A percentile compares a stretch with the other conserved stretches of the same genome.
Evolutionary conservation across 2,113 vertebrate species (phyloP).

Genomic region (Leptosomus discolor): DNA sequence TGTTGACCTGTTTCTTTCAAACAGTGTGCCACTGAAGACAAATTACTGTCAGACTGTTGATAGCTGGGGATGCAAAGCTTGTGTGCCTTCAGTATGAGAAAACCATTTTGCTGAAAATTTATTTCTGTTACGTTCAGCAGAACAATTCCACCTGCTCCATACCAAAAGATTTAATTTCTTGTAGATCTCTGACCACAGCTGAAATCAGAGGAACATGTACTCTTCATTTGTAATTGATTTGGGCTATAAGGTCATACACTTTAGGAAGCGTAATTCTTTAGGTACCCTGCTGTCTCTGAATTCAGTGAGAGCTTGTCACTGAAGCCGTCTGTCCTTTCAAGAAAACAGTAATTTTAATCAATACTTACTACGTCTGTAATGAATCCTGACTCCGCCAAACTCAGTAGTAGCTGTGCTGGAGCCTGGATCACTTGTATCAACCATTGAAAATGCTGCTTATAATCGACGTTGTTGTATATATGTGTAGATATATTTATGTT

Average conservation of each 20-base stretch:
- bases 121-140: not conserved
- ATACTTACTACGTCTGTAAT: not conserved
- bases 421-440: not conserved
- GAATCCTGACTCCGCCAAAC: not conserved
- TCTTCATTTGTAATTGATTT: not conserved
- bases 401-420: not conserved
- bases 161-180: not conserved
- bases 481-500: not conserved
- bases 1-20: constrained; percentile 4
- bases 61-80: not conserved
- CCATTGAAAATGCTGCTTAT: not conserved
- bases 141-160: not conserved
- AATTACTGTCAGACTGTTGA: not conserved
- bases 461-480: not conserved
- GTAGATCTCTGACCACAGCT: not conserved
- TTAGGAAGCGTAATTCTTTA: not conserved
- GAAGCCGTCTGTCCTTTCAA: not conserved
- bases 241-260: not conserved
- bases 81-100: not conserved
- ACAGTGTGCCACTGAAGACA: not conserved
- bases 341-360: not conserved
- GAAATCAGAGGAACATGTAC: not conserved
- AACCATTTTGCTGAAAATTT: not conserved
- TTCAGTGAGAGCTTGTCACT: not conserved
- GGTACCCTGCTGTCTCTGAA: not conserved